Percentiles rank a stretch among this genome's conserved stretches.
Conservation (phyloP, 35 echinoderm and acorn worm genomes). For the Apostichopus californicus region DNA sequence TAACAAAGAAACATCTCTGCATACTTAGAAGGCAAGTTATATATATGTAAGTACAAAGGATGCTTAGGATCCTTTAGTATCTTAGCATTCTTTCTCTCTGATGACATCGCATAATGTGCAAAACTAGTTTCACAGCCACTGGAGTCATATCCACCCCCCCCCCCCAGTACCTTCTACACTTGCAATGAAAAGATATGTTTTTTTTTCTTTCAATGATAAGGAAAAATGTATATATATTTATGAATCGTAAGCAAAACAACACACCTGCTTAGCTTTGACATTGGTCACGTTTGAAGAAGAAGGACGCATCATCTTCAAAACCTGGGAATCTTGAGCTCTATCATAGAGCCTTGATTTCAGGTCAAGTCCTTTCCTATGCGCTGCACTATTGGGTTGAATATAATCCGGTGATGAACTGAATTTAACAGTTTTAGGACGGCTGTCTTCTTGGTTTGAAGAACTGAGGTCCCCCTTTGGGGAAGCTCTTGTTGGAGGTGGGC, state of each 20-base stretch:
- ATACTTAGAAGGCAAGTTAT: too few species aligned
- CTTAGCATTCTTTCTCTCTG: too few species aligned
- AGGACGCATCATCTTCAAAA: conserved; percentile 65
- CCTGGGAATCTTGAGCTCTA: conserved; percentile 88
- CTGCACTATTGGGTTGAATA: conserved; percentile 68
- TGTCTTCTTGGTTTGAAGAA: not conserved
- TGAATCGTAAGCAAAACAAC: not conserved
- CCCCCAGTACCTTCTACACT: too few species aligned
- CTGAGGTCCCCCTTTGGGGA: not conserved
- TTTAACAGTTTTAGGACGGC: conserved; percentile 59
- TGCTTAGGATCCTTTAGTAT: too few species aligned
- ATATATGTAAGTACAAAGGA: too few species aligned
- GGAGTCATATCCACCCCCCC: too few species aligned
- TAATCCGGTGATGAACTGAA: conserved; percentile 74
- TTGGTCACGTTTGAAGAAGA: not conserved
- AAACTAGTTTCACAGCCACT: too few species aligned
- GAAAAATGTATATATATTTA: too few species aligned
- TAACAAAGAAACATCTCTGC: too few species aligned
- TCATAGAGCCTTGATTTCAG: conserved; percentile 92
- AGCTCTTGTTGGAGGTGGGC: conserved; percentile 44
- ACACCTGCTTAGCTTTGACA: conserved; percentile 13
- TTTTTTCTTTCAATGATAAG: too few species aligned
- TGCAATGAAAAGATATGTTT: too few species aligned
- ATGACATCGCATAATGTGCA: too few species aligned
- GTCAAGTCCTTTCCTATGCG: conserved; percentile 70